A percentile compares a stretch with the other conserved stretches of the same genome.
Conservation (phyloP, 1,140 invertebrate species). For the Papilio aristodemus region DNA sequence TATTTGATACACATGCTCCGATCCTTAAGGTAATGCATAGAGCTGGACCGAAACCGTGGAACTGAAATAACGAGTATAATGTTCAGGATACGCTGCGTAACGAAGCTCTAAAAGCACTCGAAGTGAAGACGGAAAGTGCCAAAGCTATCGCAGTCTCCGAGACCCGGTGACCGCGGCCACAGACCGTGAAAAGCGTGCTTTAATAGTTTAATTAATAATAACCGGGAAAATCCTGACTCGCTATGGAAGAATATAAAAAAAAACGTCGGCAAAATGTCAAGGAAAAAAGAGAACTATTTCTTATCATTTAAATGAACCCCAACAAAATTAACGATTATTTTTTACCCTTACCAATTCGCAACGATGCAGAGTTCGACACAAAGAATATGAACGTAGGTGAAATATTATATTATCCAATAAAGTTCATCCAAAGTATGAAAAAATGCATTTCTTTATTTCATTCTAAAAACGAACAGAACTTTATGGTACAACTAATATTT, state of each 20-base stretch:
- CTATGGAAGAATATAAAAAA: conserved; percentile 41
- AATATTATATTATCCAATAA: too few species aligned
- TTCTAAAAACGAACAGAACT: too few species aligned
- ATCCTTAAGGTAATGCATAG: conserved; percentile 16
- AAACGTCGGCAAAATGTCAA: neutral
- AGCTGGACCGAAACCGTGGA: conserved; percentile 38
- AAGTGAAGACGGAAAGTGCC: conserved; percentile 32
- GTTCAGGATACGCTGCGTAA: conserved; percentile 41
- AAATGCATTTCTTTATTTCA: too few species aligned
- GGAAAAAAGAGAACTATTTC: neutral
- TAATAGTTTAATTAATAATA: conserved; percentile 36
- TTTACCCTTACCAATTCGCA: conserved; percentile 24
- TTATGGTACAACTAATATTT: too few species aligned
- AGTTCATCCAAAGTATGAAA: too few species aligned
- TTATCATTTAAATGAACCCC: conserved; percentile 37
- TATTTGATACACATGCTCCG: conserved; percentile 45
- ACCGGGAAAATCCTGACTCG: conserved; percentile 35
- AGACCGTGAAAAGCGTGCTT: conserved; percentile 38
- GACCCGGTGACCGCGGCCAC: conserved; percentile 32
- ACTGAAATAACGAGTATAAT: conserved; percentile 41
- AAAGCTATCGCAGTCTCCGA: conserved; percentile 35
- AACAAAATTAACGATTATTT: conserved; percentile 38
- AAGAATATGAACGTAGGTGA: neutral
- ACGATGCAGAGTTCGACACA: neutral
- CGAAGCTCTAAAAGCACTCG: conserved; percentile 34